phyloP scores from a whole-genome alignment of 1,140 invertebrate genomes.

The Geopemphigus sp. region DNA sequence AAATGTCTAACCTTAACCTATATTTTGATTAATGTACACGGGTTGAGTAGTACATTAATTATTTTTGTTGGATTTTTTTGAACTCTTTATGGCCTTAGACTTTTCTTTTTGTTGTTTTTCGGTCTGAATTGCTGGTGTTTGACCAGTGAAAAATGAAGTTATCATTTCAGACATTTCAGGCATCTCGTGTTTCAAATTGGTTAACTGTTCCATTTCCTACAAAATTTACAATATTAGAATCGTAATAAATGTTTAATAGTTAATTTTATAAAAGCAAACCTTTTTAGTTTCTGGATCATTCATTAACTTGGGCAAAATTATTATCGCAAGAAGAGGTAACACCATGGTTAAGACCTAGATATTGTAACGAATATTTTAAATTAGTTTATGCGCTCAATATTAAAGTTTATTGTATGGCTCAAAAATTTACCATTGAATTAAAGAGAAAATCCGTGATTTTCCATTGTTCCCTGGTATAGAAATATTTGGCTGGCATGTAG shows the following conservation, averaged over 20 bases:
- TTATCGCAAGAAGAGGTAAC: constrained; percentile 82
- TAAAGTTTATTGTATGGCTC: too few relatives aligned
- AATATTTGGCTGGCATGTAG: constrained; percentile 80
- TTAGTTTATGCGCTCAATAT: neutral
- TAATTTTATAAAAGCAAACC: constrained; percentile 56
- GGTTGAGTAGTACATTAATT: neutral
- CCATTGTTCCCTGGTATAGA: constrained; percentile 93
- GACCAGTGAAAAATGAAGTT: constrained; percentile 73
- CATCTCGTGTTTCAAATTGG: constrained; percentile 78
- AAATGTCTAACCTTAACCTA: constrained; percentile 13
- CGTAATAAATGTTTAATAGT: neutral
- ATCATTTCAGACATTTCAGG: constrained; percentile 90
- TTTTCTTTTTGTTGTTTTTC: constrained; percentile 65
- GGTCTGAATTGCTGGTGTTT: constrained; percentile 52
- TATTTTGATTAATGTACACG: constrained; percentile 12
- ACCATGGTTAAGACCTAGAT: constrained; percentile 90
- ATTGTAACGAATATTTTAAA: constrained; percentile 47
- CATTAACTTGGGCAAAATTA: constrained; percentile 94
- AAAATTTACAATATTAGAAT: constrained; percentile 51
- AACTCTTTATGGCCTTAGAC: constrained; percentile 57
- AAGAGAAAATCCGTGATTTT: constrained; percentile 90
- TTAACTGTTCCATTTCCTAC: constrained; percentile 84
- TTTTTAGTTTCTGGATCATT: constrained; percentile 93
- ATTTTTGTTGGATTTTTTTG: constrained; percentile 45
- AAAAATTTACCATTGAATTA: constrained; percentile 81